phyloP scores from a whole-genome alignment of 1,140 invertebrate species.

The Procambarus virginalis region DNA sequence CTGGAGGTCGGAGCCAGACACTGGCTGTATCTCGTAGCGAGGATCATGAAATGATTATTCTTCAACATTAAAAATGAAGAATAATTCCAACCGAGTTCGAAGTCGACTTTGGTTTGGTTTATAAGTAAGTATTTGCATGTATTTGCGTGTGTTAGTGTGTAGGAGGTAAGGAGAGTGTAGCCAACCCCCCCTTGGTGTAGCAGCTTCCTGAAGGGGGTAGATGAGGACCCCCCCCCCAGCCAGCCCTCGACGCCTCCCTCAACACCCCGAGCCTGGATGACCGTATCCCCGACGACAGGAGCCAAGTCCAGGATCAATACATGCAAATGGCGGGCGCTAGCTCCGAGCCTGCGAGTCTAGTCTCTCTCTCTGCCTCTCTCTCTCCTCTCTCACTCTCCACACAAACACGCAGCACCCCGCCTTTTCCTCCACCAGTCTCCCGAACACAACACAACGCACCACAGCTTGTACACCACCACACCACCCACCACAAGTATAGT shows the following conservation, averaged over 20 bases:
- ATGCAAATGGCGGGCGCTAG: constrained; percentile 54
- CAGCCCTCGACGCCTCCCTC: not conserved
- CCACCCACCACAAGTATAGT: no score
- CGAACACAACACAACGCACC: not conserved
- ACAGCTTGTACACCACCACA: not conserved
- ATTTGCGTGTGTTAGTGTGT: no score
- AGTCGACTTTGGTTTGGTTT: no score
- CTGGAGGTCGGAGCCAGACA: no score
- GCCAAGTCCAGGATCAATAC: constrained; percentile 52
- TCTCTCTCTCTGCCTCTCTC: constrained; percentile 5
- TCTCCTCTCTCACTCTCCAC: not conserved
- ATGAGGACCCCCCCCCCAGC: not conserved
- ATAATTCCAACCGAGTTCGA: no score
- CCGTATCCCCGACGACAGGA: constrained; percentile 54
- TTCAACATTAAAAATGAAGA: no score
- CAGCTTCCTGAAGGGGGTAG: not conserved
- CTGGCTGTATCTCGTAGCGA: no score
- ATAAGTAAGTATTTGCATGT: no score
- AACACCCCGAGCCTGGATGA: constrained; percentile 2
- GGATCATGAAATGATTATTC: no score
- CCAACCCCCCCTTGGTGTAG: not conserved
- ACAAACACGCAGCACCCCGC: not conserved
- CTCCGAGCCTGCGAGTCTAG: constrained; percentile 17
- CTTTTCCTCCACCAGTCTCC: no score
- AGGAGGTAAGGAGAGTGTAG: no score